Evolutionary conservation across 2,888 invertebrate species (phyloP), one percentile per base, ranked within the genome.

Genomic region (Drosophila mettleri): DNA sequence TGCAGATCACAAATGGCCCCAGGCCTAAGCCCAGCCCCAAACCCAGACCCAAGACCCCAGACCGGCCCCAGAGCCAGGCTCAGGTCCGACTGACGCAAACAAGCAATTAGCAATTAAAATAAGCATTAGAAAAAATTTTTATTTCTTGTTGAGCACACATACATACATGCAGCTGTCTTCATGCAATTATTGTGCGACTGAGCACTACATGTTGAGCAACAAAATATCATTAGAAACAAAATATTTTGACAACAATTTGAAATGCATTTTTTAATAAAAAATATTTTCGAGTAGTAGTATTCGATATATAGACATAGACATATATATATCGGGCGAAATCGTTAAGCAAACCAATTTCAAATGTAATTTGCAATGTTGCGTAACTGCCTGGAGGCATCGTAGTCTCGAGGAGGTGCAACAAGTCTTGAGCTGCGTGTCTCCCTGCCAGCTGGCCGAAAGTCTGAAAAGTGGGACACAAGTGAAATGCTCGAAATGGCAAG

Each of bases 81-180:
- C 57, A 38, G 64, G 18, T 36, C 36, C 38, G 53, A 45, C 74
- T 83, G 83, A 86, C 83, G 83, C 69, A 86, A 83, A 80, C 75
- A 75, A 65, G 68, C 83, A 86, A 83, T 86, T 83, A 86, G 82
- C 80, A 83, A 83, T 83, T 83, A 83, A 77, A 67, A 77, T 62
- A 62, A 54, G 60, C 67, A 60, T 39, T 55, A 43, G 31, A 51
- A 33, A 12, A 53, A 53, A 48, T 34, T n/a, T n/a, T n/a, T n/a
- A n/a, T n/a, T n/a, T n/a, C n/a, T n/a, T n/a, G n/a, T n/a, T n/a
- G n/a, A n/a, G n/a, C n/a, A n/a, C n/a, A n/a, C n/a, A n/a, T n/a
- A n/a, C n/a, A n/a, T n/a, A n/a, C n/a, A n/a, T n/a, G n/a, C n/a
- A n/a, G n/a, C n/a, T n/a, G n/a, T n/a, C n/a, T n/a, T n/a, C n/a